Base-by-base conservation (phyloP, 2,797 vertebrate genomes). In the Coreius guichenoti region DNA sequence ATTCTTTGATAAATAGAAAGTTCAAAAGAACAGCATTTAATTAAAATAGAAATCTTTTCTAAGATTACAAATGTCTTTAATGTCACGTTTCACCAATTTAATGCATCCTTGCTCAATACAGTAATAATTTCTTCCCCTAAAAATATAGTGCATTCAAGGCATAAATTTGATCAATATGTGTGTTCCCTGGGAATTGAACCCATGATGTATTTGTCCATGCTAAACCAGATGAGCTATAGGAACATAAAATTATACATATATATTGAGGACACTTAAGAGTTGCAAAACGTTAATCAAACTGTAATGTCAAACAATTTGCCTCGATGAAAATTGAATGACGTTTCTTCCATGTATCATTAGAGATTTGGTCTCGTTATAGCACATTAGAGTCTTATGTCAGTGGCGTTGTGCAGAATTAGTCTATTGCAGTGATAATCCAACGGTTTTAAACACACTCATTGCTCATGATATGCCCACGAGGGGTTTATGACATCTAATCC, bases 401-500 rank as follows among this genome's bases (percentile, higher is more conserved):
- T 8, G 23, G 21, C 21, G 43, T 79, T 36, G 54, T 49, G 68
- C 56, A 73, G 68, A 80, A 79, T 79, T 79, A 79, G 75, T 61
- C 51, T 19, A 61, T 70, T 72, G 83, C 74, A 23, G 16, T 65
- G 77, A 63, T 85, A 85, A 85, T 85, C 84, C 56, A 54, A 21
- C 16, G 54, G 75, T 72, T 80, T 85, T 74, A 85, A 85, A 69
- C 68, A 72, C 26, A 80, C 84, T 80, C 84, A 74, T 63, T 80
- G 77, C 83, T 78, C 83, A 61, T 78, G 74, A 79, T 84, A 65
- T 68, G 65, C 77, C 84, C 77, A 74, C 39, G 69, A 85, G 84
- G 77, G 84, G 31, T 85, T 85, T 85, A 73, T 85, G 84, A 85
- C 84, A 85, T 85, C 77, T 85, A 85, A 80, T 85, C 84, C 84